phyloP scores from a whole-genome alignment of 2,888 invertebrate genomes.

The Heliconius ismenius region DNA sequence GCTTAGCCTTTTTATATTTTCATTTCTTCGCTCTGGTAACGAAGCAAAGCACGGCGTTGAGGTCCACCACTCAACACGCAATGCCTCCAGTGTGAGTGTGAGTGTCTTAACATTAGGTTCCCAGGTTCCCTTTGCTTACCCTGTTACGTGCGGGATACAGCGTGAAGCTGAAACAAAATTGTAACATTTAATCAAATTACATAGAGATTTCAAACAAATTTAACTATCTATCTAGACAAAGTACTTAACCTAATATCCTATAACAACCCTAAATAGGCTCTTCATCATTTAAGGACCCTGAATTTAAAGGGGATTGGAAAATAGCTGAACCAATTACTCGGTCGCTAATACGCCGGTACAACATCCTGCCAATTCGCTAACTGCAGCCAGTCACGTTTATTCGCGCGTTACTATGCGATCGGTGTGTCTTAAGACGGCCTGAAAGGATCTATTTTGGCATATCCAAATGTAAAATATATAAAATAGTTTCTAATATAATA shows the following conservation, averaged over 20 bases:
- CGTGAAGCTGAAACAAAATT: too few relatives aligned
- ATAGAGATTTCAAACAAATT: not conserved
- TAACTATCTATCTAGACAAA: not conserved
- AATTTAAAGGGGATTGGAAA: slow-evolving; percentile 30
- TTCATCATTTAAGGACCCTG: slow-evolving; percentile 16
- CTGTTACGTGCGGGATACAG: too few relatives aligned
- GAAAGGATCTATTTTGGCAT: not conserved
- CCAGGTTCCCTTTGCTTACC: too few relatives aligned
- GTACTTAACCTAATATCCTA: slow-evolving; percentile 5
- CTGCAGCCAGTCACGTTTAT: slow-evolving; percentile 20
- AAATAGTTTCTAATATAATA: not conserved
- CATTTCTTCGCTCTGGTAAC: too few relatives aligned
- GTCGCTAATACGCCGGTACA: slow-evolving; percentile 30
- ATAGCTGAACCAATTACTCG: slow-evolving; percentile 32
- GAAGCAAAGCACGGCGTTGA: too few relatives aligned
- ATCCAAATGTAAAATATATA: not conserved
- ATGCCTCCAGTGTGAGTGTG: too few relatives aligned
- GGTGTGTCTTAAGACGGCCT: not conserved
- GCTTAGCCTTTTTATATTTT: too few relatives aligned
- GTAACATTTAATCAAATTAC: not conserved
- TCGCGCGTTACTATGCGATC: not conserved
- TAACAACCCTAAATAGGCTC: slow-evolving; percentile 22
- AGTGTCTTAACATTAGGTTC: too few relatives aligned
- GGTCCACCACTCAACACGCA: too few relatives aligned
- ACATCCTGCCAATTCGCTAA: slow-evolving; percentile 33